Evolutionary conservation across 2,888 invertebrate genomes (phyloP), one percentile per base, ranked within the genome.

Genomic region (Synanthedon myopaeformis): DNA sequence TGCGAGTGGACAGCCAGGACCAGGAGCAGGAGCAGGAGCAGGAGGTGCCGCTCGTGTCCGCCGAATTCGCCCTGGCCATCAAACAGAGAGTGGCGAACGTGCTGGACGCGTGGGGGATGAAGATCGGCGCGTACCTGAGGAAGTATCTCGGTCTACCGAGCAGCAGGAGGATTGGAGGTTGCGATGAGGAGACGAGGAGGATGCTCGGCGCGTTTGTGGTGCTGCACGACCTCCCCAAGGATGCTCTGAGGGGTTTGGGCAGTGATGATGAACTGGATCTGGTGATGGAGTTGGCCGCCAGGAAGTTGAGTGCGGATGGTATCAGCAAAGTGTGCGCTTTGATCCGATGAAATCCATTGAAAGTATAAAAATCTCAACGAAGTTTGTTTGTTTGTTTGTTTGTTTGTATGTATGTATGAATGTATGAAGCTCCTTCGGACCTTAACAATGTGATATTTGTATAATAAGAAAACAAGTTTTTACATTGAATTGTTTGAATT

Each of bases 31-130:
- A 35, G 0, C 70, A 71, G 4, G 81, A 81, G n/a, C 6, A 12
- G 0, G 66, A 57, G 58, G 84, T 89, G 58, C 86, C 89, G 0
- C 69, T 92, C 8, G 79, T 92, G 17, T 89, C 90, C 2, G 77
- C 85, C 54, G 92, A 93, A 63, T 89, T 90, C 66, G 86, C 91
- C 1, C 64, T 91, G 0, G 88, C 92, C 0, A 85, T 92, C 50
- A 88, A 90, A 55, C 92, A 92, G 63, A 87, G 85, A 64, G 79
- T 90, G 0, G 73, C 81, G 0, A 67, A 69, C 14, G 75, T 89
- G 11, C 84, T 92, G 53, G 90, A 91, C 64, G 64, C 65, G 12
- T 91, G 90, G 89, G 91, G 92, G 67, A 56, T 70, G 0, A 71
- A 72, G 45, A 62, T 91, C 1, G 69, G 72, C 4, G 80, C 87